phyloP scores from a whole-genome alignment of 2,113 vertebrate genomes.

The Edolisoma coerulescens region DNA sequence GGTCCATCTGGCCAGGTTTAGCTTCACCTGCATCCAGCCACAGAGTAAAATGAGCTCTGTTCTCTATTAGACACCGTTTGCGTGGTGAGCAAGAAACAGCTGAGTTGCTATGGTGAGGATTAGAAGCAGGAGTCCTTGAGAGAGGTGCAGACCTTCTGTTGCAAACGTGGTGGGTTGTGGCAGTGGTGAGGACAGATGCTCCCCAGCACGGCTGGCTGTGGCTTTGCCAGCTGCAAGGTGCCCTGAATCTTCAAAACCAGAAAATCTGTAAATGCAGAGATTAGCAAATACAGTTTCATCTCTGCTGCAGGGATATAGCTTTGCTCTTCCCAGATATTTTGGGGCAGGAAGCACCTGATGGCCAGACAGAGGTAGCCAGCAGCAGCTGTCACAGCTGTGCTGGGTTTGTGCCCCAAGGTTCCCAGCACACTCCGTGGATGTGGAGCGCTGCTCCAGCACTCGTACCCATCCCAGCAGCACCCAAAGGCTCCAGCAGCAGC shows the following conservation, averaged over 20 bases:
- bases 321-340: neutral
- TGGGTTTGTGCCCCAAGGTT: rapidly evolving
- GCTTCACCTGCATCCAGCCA: neutral
- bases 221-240: neutral
- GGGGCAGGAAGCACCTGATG: neutral
- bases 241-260: neutral
- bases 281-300: neutral
- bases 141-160: neutral
- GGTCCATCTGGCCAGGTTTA: neutral
- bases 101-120: constrained; percentile 1
- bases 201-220: neutral
- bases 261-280: neutral
- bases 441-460: neutral
- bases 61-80: neutral
- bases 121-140: neutral
- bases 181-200: neutral
- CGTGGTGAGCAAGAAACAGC: rapidly evolving
- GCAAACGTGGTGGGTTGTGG: neutral
- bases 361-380: neutral
- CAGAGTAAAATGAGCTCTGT: neutral
- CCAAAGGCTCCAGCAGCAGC: neutral
- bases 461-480: neutral
- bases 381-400: neutral
- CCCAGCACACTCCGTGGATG: neutral
- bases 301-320: neutral